A percentile compares a stretch with the other conserved stretches of the same genome.
phyloP scores from a whole-genome alignment of 2,888 invertebrate genomes.

The Girardia tigrina region DNA sequence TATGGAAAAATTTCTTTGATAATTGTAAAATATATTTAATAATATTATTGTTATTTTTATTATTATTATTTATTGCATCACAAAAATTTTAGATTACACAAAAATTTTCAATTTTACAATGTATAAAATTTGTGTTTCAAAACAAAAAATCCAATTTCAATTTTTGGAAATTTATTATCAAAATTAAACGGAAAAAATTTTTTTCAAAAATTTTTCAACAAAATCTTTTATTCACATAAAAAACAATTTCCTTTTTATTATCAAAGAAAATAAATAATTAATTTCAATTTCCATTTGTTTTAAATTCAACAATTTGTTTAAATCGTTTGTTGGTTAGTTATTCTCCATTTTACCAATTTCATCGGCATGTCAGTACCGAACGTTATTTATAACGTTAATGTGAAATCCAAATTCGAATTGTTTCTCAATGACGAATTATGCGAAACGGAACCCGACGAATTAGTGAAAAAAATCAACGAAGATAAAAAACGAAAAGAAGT shows the following conservation, averaged over 20 bases:
- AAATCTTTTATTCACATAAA: too few relatives aligned
- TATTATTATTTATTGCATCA: not conserved
- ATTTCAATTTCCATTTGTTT: too few relatives aligned
- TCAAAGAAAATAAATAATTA: too few relatives aligned
- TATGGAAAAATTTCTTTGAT: not conserved
- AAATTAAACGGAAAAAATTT: too few relatives aligned
- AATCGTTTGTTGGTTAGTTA: constrained; percentile 18
- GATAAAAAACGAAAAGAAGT: constrained; percentile 2
- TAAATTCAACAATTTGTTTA: too few relatives aligned
- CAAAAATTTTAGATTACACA: not conserved
- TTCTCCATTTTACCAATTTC: constrained; percentile 19
- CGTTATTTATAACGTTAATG: not conserved
- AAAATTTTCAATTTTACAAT: too few relatives aligned
- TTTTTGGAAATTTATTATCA: too few relatives aligned
- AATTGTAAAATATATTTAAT: not conserved
- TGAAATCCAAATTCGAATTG: constrained; percentile 4
- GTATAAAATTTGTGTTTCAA: too few relatives aligned
- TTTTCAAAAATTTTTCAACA: too few relatives aligned
- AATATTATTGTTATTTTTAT: not conserved
- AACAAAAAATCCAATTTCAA: too few relatives aligned
- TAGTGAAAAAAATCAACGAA: not conserved
- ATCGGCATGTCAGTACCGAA: not conserved
- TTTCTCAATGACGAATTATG: constrained; percentile 9
- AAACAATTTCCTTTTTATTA: too few relatives aligned
- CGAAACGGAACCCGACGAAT: not conserved